These are phyloP conservation scores for Diaperis boleti DNA, from an alignment of 2,888 invertebrate genomes.

Conservation along the genomic window DNA sequence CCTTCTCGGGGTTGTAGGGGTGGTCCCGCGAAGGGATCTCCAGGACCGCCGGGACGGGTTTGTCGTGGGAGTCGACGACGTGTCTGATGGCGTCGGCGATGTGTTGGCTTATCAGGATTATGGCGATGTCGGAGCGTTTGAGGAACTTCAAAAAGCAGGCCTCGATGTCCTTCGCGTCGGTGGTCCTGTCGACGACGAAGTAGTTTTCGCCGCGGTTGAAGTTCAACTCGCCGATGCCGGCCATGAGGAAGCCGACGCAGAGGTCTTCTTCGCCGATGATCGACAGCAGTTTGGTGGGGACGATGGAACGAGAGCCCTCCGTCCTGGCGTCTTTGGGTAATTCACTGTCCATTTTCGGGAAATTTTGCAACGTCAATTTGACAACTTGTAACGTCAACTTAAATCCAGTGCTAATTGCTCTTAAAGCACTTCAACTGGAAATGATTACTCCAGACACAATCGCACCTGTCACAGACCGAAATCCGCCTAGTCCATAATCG, in stretches of 20 bases:
- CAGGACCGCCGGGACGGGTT: conserved; percentile 4
- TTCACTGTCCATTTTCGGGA: too few species aligned
- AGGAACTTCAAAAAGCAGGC: conserved; percentile 6
- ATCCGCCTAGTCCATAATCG: conserved; percentile 45
- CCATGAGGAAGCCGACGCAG: conserved; percentile 17
- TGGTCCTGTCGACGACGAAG: conserved; percentile 2
- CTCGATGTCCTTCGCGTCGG: not conserved
- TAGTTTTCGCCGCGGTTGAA: not conserved
- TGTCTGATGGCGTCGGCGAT: conserved; percentile 15
- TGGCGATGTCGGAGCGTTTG: conserved; percentile 9
- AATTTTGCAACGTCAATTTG: too few species aligned
- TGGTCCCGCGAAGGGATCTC: conserved; percentile 19
- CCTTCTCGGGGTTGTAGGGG: conserved; percentile 10
- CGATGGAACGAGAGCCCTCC: too few species aligned
- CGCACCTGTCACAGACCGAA: conserved; percentile 53
- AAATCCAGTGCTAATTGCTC: too few species aligned
- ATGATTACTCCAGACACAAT: conserved; percentile 26
- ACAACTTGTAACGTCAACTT: too few species aligned
- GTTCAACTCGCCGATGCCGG: conserved; percentile 5
- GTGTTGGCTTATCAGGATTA: conserved; percentile 19
- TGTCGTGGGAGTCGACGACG: conserved; percentile 2
- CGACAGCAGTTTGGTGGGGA: not conserved
- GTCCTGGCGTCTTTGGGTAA: too few species aligned
- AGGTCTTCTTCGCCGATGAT: conserved; percentile 22
- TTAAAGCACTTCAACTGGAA: too few species aligned